phyloP scores from a whole-genome alignment of 2,113 vertebrate genomes.

The Telmatochromis sp. region DNA sequence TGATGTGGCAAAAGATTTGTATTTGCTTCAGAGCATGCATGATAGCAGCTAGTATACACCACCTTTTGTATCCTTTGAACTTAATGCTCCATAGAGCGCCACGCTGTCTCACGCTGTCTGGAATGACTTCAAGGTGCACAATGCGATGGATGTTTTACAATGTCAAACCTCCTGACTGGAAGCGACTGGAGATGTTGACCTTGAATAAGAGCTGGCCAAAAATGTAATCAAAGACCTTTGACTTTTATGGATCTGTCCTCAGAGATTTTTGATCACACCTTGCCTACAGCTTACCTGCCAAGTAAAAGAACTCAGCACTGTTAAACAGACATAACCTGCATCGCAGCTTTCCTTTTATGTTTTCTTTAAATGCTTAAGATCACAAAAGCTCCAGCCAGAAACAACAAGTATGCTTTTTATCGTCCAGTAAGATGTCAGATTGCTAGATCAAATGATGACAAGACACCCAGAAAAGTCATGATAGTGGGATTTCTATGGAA shows the following conservation, averaged over 20 bases:
- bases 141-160: background rate
- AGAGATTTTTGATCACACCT: background rate
- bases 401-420: background rate
- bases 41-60: background rate
- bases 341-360: background rate
- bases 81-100: background rate
- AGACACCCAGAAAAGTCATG: background rate
- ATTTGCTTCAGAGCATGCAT: background rate
- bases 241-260: background rate
- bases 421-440: background rate
- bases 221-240: background rate
- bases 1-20: background rate
- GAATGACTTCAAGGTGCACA: background rate
- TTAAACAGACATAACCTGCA: background rate
- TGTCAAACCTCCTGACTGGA: background rate
- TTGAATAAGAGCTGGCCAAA: background rate
- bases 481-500: background rate
- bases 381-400: background rate
- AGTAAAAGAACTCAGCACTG: background rate
- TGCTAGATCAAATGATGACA: background rate
- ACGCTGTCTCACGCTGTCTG: background rate
- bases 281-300: background rate
- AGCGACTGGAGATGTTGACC: background rate
- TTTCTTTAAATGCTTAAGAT: accelerated
- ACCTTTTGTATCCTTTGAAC: background rate